These are phyloP conservation scores for Scomber colias DNA, from an alignment of 2,113 vertebrate genomes.

Conservation along the genomic window DNA sequence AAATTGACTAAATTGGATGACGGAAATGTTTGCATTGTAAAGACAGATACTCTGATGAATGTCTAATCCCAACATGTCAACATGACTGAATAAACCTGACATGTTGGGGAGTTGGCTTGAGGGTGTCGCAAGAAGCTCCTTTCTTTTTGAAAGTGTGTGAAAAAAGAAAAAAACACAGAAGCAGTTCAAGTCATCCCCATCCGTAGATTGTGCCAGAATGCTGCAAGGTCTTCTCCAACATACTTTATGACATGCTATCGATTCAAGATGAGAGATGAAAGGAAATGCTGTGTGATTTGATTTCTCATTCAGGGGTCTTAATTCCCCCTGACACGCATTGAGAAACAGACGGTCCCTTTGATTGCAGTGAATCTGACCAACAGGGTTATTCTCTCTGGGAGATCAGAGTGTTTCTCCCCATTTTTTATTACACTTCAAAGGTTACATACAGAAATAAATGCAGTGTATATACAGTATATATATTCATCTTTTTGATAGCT, in stretches of 20 bases:
- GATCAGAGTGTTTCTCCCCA: slow-evolving; percentile 70
- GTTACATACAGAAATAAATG: slow-evolving; percentile 61
- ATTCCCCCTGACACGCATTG: slow-evolving; percentile 67
- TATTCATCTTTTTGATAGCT: slow-evolving; percentile 39
- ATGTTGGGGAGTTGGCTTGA: slow-evolving; percentile 21
- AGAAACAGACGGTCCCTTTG: slow-evolving; percentile 72
- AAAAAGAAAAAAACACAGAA: slow-evolving; percentile 8
- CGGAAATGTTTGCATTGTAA: slow-evolving; percentile 63
- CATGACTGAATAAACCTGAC: slow-evolving; percentile 45
- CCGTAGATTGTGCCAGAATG: slow-evolving; percentile 46
- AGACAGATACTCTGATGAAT: slow-evolving; percentile 49
- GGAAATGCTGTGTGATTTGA: slow-evolving; percentile 73
- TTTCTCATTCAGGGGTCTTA: slow-evolving; percentile 73
- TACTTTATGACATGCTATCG: slow-evolving; percentile 71
- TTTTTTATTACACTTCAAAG: slow-evolving; percentile 77
- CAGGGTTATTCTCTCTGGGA: slow-evolving; percentile 69
- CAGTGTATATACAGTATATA: slow-evolving; percentile 50
- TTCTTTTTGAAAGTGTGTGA: slow-evolving; percentile 13
- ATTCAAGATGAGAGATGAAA: slow-evolving; percentile 77
- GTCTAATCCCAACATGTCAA: slow-evolving; percentile 42
- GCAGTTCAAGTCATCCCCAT: slow-evolving; percentile 15
- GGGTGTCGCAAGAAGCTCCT: slow-evolving; percentile 42
- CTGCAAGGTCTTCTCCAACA: slow-evolving; percentile 57
- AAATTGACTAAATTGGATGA: slow-evolving; percentile 69
- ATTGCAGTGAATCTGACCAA: slow-evolving; percentile 75